A percentile compares a stretch with the other conserved stretches of the same genome.
These are phyloP conservation scores for Acridotheres tristis DNA, from an alignment of 2,797 vertebrate species.

Conservation along the genomic window DNA sequence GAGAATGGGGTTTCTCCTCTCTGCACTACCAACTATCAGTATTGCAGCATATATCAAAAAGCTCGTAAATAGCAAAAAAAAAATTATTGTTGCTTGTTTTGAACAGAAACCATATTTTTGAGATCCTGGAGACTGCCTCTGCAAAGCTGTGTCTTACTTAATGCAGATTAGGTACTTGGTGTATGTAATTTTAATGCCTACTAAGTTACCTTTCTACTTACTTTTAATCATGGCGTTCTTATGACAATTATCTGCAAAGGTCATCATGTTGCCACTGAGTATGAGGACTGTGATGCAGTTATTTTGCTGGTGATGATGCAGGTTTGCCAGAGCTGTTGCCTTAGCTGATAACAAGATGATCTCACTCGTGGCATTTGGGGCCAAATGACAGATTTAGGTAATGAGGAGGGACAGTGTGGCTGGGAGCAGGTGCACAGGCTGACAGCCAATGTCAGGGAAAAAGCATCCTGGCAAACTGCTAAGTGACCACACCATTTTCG, in stretches of 20 bases:
- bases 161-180: background rate
- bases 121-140: background rate
- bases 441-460: background rate
- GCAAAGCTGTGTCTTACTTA: background rate
- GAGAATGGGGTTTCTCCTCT: background rate
- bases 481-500: background rate
- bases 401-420: background rate
- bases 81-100: background rate
- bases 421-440: background rate
- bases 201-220: background rate
- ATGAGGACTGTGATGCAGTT: background rate
- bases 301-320: background rate
- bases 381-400: background rate
- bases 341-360: background rate
- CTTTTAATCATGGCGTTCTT: background rate
- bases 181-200: background rate
- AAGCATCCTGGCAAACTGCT: background rate
- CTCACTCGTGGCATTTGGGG: background rate
- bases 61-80: background rate
- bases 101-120: background rate
- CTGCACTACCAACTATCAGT: background rate
- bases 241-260: background rate
- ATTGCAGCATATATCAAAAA: background rate
- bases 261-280: background rate
- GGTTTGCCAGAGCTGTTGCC: background rate